Base-by-base conservation (phyloP, 2,888 invertebrate genomes). In the Microplitis deprimator region DNA sequence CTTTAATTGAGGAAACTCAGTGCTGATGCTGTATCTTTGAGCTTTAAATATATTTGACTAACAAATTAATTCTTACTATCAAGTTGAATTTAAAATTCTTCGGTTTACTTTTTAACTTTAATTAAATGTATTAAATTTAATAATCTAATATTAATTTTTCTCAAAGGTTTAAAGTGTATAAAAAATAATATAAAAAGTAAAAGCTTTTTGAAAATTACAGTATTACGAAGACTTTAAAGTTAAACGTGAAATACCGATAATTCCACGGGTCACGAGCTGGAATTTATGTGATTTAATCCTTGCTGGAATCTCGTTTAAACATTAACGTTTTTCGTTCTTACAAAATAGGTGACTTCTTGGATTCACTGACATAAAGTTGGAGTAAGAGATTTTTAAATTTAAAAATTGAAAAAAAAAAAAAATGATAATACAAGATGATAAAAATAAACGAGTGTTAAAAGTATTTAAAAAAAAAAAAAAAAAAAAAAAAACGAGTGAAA, bases 231-330 rank as follows among this genome's bases (percentile, higher is more conserved):
- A 41, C 39, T 65, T 20, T 68, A 16, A 29, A 73, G 67, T 73
- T 73, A 78, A 75, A 79, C 77, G 77, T 71, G 76, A 74, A 67
- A 76, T 80, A 77, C 79, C 85, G 82, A 85, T 85, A 85, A 85
- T 85, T 84, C 84, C 79, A 81, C 79, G 78, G 80, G 82, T 80
- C 78, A 78, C 81, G 80, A 79, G 70, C 77, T 79, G 81, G 82
- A 84, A 85, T 85, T 86, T 86, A 85, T 84, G 85, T 84, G 85
- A 82, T 83, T 85, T 85, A 85, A 86, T 85, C 84, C 84, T 85
- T 85, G 82, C 83, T 81, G 82, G 81, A 82, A 84, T 84, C 82
- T 79, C 74, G 40, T 77, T 60, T n/a, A 5, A n/a, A 38, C 10
- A 29, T 64, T 50, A 20, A 39, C 62, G 50, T 71, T 71, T 70